Evolutionary conservation across 2,113 vertebrate species (phyloP).

Genomic region (Atherinomorus stipes): DNA sequence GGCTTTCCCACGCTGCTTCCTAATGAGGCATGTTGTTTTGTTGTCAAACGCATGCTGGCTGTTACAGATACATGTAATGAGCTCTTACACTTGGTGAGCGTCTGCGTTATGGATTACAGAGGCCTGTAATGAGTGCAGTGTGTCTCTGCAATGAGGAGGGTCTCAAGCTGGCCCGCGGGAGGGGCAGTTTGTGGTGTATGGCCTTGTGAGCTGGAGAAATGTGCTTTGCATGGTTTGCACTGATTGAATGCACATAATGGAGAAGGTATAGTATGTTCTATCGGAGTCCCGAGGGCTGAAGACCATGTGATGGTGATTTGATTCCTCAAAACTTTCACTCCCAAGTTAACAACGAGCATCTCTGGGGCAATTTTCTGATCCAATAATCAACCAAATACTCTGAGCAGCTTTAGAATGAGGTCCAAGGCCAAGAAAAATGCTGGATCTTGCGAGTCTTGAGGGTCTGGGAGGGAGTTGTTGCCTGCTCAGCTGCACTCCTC

Average conservation of each 20-base stretch:
- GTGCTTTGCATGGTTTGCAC: slow-evolving; percentile 21
- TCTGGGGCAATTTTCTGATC: slow-evolving; percentile 20
- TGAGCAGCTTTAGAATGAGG: slow-evolving; percentile 19
- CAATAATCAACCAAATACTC: slow-evolving; percentile 43
- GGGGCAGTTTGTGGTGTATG: slow-evolving; percentile 57
- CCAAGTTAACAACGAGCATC: slow-evolving; percentile 38
- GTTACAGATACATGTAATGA: slow-evolving; percentile 40
- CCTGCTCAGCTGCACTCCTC: slow-evolving; percentile 91
- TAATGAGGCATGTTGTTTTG: slow-evolving; percentile 57
- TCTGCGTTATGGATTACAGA: slow-evolving; percentile 56
- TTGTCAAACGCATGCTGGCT: slow-evolving; percentile 30
- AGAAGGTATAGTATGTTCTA: slow-evolving; percentile 25
- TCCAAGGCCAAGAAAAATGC: slow-evolving; percentile 31
- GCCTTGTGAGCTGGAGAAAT: slow-evolving; percentile 44
- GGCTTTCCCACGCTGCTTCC: slow-evolving; percentile 53
- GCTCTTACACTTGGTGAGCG: slow-evolving; percentile 25
- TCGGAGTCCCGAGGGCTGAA: slow-evolving; percentile 25
- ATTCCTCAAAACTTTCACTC: slow-evolving; percentile 31
- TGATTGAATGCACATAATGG: slow-evolving; percentile 44
- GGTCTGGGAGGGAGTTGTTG: slow-evolving; percentile 5
- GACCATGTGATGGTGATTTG: slow-evolving; percentile 12
- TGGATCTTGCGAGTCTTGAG: slow-evolving; percentile 31
- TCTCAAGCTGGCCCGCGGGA: slow-evolving; percentile 25
- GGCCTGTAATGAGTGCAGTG: slow-evolving; percentile 47
- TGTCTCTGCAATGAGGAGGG: slow-evolving; percentile 42